Conservation (phyloP, 2,797 vertebrate genomes). For the Sebastes nivosus region DNA sequence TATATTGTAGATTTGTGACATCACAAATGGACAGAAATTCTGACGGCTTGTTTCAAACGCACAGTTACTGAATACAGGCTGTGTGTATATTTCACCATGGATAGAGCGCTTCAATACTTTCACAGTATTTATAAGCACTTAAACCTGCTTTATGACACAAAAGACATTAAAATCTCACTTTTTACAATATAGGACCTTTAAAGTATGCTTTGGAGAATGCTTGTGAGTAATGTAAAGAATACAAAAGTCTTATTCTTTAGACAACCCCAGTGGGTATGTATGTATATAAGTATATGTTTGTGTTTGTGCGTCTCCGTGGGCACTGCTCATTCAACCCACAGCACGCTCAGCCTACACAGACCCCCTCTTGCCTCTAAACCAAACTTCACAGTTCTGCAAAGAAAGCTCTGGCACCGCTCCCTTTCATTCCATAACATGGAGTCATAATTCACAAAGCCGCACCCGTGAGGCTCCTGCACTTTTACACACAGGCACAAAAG, state of each 20-base stretch:
- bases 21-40: no score
- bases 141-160: no score
- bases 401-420: conserved; percentile 80
- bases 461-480: conserved; percentile 51
- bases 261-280: not conserved
- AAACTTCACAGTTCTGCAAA: conserved; percentile 73
- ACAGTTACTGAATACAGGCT: no score
- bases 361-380: conserved; percentile 53
- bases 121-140: no score
- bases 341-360: conserved; percentile 23
- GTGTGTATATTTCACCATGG: no score
- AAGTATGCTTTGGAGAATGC: not conserved
- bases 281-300: not conserved
- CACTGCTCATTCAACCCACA: conserved; percentile 32
- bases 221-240: not conserved
- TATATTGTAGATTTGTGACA: no score
- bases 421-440: conserved; percentile 84
- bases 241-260: conserved; percentile 3
- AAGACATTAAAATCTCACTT: no score
- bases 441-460: conserved; percentile 81
- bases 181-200: not conserved
- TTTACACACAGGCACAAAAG: conserved; percentile 41
- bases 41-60: no score
- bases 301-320: conserved; percentile 39
- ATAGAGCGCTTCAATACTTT: no score